These are phyloP conservation scores for Hydrocynus forskahlii DNA, from an alignment of 2,797 vertebrate genomes.

Conservation along the genomic window DNA sequence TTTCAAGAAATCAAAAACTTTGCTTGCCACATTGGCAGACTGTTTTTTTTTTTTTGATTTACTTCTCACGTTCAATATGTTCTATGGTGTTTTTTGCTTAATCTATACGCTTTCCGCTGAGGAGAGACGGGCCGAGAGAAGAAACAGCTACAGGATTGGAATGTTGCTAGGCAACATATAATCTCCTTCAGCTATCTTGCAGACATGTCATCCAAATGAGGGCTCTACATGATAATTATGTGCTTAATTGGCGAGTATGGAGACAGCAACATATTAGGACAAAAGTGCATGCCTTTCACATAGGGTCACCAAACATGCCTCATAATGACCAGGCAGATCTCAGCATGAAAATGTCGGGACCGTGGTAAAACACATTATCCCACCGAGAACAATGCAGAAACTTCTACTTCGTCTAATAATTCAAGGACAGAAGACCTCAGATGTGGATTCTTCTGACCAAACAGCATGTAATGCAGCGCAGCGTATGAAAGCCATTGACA, in stretches of 20 bases:
- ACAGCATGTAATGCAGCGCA: background rate
- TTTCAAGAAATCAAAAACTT: too few species aligned
- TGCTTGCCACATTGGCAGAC: too few species aligned
- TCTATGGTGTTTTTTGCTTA: background rate
- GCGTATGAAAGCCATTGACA: background rate
- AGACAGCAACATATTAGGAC: constrained; percentile 42
- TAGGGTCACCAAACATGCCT: constrained; percentile 25
- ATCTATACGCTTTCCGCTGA: background rate
- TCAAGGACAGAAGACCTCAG: background rate
- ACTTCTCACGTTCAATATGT: too few species aligned
- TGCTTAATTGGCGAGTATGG: constrained; percentile 51
- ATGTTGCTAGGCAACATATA: constrained; percentile 58
- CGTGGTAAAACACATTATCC: background rate
- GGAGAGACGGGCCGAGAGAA: constrained; percentile 15
- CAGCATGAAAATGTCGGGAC: background rate
- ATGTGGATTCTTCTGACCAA: background rate
- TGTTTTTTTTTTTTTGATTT: too few species aligned
- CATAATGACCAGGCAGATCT: constrained; percentile 7
- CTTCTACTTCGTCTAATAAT: background rate
- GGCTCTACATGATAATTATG: constrained; percentile 49
- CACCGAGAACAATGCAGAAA: background rate
- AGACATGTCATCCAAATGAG: constrained; percentile 43
- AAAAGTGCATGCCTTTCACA: constrained; percentile 48
- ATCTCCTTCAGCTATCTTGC: constrained; percentile 50
- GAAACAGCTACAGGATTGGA: constrained; percentile 41